phyloP scores from a whole-genome alignment of 2,113 vertebrate species.

The Chaetops frenatus region DNA sequence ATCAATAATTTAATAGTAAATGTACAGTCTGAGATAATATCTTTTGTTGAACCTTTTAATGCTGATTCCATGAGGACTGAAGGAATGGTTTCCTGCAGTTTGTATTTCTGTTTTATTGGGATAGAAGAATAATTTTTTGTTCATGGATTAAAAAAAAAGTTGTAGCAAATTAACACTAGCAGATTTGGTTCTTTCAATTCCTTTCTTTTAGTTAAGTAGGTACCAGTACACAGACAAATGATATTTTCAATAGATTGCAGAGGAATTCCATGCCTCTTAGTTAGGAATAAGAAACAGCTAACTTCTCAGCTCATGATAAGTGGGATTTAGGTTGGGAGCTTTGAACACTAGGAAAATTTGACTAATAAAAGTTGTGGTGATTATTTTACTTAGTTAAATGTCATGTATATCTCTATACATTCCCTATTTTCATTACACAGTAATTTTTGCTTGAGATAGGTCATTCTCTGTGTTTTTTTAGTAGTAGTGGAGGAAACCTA shows the following conservation, averaged over 20 bases:
- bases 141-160: background rate
- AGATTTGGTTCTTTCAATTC: background rate
- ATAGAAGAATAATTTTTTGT: background rate
- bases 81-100: background rate
- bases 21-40: background rate
- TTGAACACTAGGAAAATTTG: background rate
- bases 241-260: background rate
- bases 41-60: background rate
- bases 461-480: background rate
- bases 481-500: background rate
- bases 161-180: background rate
- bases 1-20: conserved; percentile 4
- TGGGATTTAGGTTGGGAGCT: background rate
- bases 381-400: background rate
- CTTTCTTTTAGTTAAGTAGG: background rate
- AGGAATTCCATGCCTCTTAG: background rate
- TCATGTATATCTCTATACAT: background rate
- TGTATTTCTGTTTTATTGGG: background rate
- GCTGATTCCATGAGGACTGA: background rate
- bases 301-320: background rate
- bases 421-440: background rate
- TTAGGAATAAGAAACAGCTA: background rate
- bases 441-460: background rate
- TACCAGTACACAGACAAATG: background rate
- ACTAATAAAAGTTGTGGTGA: background rate